A percentile compares a stretch with the other conserved stretches of the same genome.
Evolutionary conservation across 1,140 invertebrate genomes (phyloP).

Genomic region (Conus betulinus): DNA sequence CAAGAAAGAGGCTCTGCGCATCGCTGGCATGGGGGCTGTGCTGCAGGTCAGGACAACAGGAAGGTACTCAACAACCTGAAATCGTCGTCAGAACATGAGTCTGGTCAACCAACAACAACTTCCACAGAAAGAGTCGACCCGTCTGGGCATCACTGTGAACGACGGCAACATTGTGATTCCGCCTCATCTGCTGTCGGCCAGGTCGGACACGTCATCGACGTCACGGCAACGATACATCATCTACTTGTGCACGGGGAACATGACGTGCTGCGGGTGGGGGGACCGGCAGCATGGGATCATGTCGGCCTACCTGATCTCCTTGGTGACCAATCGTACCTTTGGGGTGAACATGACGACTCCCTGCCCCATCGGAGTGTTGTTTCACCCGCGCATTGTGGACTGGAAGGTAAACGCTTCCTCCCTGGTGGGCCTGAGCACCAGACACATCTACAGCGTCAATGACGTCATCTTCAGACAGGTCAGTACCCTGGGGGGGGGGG

Average conservation of each 20-base stretch:
- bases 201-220: background rate
- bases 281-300: slow-evolving; percentile 57
- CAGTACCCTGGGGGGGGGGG: background rate
- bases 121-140: slow-evolving; percentile 16
- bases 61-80: slow-evolving; percentile 29
- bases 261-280: slow-evolving; percentile 57
- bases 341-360: slow-evolving; percentile 52
- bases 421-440: slow-evolving; percentile 40
- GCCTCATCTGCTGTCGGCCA: background rate
- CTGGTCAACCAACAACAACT: background rate
- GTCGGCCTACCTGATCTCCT: slow-evolving; percentile 52
- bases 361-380: slow-evolving; percentile 46
- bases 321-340: slow-evolving; percentile 53
- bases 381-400: slow-evolving; percentile 50
- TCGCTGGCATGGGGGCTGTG: background rate
- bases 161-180: slow-evolving; percentile 20
- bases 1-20: background rate
- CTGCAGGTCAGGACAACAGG: background rate
- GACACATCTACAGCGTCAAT: slow-evolving; percentile 49
- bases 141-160: background rate
- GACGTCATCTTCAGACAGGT: slow-evolving; percentile 48
- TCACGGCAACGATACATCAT: slow-evolving; percentile 44
- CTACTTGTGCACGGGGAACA: slow-evolving; percentile 47
- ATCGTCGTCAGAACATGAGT: slow-evolving; percentile 31
- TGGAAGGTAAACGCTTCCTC: slow-evolving; percentile 48